Evolutionary conservation across 92 coral and sea anemone species (phyloP).

Genomic region (Diadumene lineata): DNA sequence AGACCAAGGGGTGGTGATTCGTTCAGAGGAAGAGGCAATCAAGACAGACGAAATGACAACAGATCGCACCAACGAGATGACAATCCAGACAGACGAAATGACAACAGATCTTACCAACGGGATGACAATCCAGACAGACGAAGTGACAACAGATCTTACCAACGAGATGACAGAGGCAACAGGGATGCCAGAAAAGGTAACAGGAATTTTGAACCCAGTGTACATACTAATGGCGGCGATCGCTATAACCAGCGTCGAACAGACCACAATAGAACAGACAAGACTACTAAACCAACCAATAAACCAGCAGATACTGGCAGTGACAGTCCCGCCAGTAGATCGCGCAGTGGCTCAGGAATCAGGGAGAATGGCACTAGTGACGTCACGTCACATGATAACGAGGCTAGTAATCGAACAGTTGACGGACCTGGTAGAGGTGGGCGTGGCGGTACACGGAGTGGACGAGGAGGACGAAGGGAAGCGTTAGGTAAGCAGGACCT

Average conservation of each 20-base stretch:
- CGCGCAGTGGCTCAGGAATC: conserved; percentile 12
- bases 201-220: conserved; percentile 3
- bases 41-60: conserved; percentile 43
- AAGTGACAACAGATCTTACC: conserved; percentile 18
- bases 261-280: conserved; percentile 47
- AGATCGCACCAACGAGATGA: too few species aligned
- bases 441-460: conserved; percentile 58
- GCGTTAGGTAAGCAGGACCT: conserved; percentile 49
- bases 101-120: too few species aligned
- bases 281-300: conserved; percentile 20
- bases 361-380: conserved; percentile 32
- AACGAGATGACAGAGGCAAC: conserved; percentile 17
- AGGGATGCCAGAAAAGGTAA: conserved; percentile 36
- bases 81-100: too few species aligned
- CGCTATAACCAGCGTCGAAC: conserved; percentile 40
- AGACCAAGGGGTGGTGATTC: conserved; percentile 29
- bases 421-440: conserved; percentile 40
- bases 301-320: conserved; percentile 4
- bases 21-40: conserved; percentile 40
- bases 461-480: conserved; percentile 67
- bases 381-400: conserved; percentile 13
- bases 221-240: conserved; percentile 23
- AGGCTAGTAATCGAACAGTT: background rate
- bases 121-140: too few species aligned
- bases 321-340: background rate